Conservation (phyloP, 2,888 invertebrate genomes). For the Adelphocoris suturalis region DNA sequence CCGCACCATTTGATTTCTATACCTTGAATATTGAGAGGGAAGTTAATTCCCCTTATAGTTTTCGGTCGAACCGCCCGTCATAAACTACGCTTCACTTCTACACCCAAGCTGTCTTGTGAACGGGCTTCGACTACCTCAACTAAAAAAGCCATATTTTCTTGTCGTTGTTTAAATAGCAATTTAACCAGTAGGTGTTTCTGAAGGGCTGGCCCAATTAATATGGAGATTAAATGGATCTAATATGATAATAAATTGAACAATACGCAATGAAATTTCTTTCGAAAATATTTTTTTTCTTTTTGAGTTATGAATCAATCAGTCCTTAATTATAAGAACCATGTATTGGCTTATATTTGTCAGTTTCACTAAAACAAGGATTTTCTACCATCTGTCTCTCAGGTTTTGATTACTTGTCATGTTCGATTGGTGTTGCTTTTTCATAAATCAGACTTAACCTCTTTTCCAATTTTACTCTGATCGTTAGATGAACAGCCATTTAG, state of each 20-base stretch:
- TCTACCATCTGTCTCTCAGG: conserved; percentile 47
- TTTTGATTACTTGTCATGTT: conserved; percentile 69
- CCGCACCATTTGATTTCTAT: conserved; percentile 53
- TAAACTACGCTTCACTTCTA: conserved; percentile 57
- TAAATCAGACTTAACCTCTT: conserved; percentile 57
- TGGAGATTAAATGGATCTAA: conserved; percentile 70
- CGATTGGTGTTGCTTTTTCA: conserved; percentile 15
- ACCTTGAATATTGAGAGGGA: conserved; percentile 52
- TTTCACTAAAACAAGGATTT: conserved; percentile 69
- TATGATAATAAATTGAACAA: conserved; percentile 70
- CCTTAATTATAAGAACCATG: conserved; percentile 63
- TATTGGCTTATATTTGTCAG: conserved; percentile 68
- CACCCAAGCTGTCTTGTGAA: conserved; percentile 34
- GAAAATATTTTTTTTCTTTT: conserved; percentile 21
- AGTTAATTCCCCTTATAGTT: conserved; percentile 63
- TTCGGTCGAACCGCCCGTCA: conserved; percentile 52
- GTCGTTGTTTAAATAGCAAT: conserved; percentile 70
- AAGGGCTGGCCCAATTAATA: conserved; percentile 66
- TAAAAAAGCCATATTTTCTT: conserved; percentile 68
- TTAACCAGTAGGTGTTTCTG: conserved; percentile 59
- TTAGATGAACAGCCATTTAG: conserved; percentile 35
- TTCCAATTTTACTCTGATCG: conserved; percentile 37
- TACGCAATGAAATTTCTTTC: conserved; percentile 61
- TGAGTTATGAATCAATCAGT: conserved; percentile 66
- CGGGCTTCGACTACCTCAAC: conserved; percentile 19